Percentiles rank a stretch among this genome's conserved stretches.
These are phyloP conservation scores for Cataglyphis hispanica DNA, from an alignment of 1,140 invertebrate genomes.

Conservation along the genomic window DNA sequence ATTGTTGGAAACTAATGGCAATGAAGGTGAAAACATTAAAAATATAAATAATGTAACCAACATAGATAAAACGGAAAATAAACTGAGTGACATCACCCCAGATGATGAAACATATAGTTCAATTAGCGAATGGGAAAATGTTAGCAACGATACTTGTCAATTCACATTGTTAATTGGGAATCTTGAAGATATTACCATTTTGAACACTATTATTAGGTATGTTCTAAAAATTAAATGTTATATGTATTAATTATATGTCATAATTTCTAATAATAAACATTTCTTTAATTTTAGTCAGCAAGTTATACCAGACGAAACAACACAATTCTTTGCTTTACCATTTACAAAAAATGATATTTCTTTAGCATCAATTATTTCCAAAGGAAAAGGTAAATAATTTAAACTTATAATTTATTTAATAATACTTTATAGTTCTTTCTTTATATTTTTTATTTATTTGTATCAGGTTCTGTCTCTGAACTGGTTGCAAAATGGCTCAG, in stretches of 20 bases:
- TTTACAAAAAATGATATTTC: constrained; percentile 90
- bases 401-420: constrained; percentile 4
- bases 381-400: constrained; percentile 90
- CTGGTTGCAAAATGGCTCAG: constrained; percentile 93
- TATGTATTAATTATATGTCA: neutral
- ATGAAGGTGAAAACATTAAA: constrained; percentile 68
- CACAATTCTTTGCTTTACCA: constrained; percentile 85
- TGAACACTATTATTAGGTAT: constrained; percentile 90
- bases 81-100: constrained; percentile 65
- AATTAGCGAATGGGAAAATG: constrained; percentile 92
- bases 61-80: constrained; percentile 44
- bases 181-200: constrained; percentile 94
- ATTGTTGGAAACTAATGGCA: constrained; percentile 74
- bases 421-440: neutral
- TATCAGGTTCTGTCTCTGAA: constrained; percentile 91
- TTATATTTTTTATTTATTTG: neutral
- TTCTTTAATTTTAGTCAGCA: constrained; percentile 78
- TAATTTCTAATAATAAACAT: constrained; percentile 25
- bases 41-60: constrained; percentile 63
- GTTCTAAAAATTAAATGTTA: constrained; percentile 76
- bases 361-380: constrained; percentile 91
- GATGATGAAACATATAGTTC: constrained; percentile 86
- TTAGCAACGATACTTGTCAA: constrained; percentile 93
- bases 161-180: constrained; percentile 95
- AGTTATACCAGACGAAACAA: constrained; percentile 76